Conservation (phyloP, 2,797 vertebrate genomes). For the Sorex maritimensis region DNA sequence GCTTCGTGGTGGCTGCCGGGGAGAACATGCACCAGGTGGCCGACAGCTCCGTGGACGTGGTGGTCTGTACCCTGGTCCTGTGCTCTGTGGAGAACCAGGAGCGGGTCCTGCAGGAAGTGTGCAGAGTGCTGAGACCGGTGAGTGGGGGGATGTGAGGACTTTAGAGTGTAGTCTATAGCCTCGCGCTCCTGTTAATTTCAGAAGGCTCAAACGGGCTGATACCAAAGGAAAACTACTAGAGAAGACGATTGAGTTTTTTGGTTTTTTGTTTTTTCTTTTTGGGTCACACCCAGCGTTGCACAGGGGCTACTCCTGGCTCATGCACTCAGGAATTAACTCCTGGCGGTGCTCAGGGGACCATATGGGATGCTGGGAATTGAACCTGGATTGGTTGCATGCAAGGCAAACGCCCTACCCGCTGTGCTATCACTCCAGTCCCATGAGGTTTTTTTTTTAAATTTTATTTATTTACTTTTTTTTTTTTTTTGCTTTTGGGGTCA, state of each 20-base stretch:
- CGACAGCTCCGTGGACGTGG: conserved; percentile 91
- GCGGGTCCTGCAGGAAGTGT: conserved; percentile 90
- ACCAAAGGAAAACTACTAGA: not conserved
- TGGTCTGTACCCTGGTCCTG: conserved; percentile 94
- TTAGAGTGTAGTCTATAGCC: not conserved
- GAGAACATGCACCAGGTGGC: conserved; percentile 92
- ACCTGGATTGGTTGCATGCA: too few relatives aligned
- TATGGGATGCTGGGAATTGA: too few relatives aligned
- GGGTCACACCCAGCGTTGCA: too few relatives aligned
- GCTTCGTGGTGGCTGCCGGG: conserved; percentile 87
- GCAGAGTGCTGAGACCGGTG: conserved; percentile 93
- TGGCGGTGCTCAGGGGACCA: too few relatives aligned
- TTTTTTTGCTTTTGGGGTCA: too few relatives aligned
- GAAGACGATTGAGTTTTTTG: not conserved
- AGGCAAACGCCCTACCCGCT: too few relatives aligned
- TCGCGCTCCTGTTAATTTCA: not conserved
- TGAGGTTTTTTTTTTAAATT: too few relatives aligned
- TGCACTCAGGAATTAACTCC: too few relatives aligned
- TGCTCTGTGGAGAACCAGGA: conserved; percentile 90
- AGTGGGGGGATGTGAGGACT: conserved; percentile 78
- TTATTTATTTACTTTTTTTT: too few relatives aligned
- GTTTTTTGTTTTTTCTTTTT: too few relatives aligned
- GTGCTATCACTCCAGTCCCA: too few relatives aligned
- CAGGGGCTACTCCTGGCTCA: too few relatives aligned
- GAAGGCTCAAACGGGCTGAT: not conserved